These are phyloP conservation scores for Heliocidaris erythrogramma DNA, from an alignment of 35 echinoderm and acorn worm genomes.

Conservation along the genomic window DNA sequence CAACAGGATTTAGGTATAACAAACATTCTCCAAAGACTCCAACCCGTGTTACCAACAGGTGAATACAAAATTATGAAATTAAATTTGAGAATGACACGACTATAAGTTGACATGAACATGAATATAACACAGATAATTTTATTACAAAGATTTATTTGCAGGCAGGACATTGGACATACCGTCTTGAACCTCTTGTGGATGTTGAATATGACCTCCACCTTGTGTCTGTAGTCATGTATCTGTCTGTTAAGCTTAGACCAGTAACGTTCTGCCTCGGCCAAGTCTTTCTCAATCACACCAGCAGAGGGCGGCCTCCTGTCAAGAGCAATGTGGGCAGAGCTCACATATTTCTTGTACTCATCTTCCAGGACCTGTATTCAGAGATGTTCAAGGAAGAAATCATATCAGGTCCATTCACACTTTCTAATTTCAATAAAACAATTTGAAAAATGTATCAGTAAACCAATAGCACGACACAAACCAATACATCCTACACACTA, in stretches of 20 bases:
- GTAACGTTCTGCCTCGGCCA: slow-evolving; percentile 65
- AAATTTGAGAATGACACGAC: no score
- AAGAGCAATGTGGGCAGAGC: slow-evolving; percentile 74
- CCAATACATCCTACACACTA: no score
- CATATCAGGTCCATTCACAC: not conserved
- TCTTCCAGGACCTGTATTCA: slow-evolving; percentile 57
- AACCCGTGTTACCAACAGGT: no score
- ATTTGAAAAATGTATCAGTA: no score
- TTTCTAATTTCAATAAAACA: not conserved
- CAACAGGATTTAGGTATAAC: no score
- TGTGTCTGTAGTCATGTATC: slow-evolving; percentile 76
- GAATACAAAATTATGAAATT: no score
- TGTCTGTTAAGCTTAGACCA: slow-evolving; percentile 77
- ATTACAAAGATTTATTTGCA: not conserved
- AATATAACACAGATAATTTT: no score
- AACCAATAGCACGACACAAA: no score
- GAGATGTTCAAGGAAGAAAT: slow-evolving; percentile 34
- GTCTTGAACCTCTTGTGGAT: slow-evolving; percentile 78
- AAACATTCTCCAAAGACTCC: no score
- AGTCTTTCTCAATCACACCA: slow-evolving; percentile 65
- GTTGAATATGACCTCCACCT: slow-evolving; percentile 73
- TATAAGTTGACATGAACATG: no score
- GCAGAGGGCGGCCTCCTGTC: slow-evolving; percentile 52
- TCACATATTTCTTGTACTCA: slow-evolving; percentile 78
- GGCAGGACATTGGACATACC: slow-evolving; percentile 40